Conservation (phyloP, 1,140 invertebrate genomes). For the Achroia grisella region DNA sequence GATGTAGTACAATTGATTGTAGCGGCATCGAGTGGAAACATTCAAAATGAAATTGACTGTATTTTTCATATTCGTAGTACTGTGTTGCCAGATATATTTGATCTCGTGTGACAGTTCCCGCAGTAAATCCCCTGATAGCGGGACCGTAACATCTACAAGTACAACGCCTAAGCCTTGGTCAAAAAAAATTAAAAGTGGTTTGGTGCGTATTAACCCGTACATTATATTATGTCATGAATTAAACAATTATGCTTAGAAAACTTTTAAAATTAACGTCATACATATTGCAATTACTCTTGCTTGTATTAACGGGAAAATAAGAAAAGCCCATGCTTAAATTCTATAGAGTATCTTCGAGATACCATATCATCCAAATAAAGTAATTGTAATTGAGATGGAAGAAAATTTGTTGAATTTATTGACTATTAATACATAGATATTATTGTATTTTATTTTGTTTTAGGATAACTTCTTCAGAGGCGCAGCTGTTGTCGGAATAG, state of each 20-base stretch:
- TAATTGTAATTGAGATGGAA: too few species aligned
- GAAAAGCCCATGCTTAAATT: too few species aligned
- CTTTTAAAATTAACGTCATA: too few species aligned
- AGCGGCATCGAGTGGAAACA: not conserved
- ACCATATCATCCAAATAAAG: too few species aligned
- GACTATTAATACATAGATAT: not conserved
- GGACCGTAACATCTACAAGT: slow-evolving; percentile 16
- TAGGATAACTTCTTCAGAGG: slow-evolving; percentile 36
- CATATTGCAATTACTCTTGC: too few species aligned
- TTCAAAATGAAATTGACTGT: slow-evolving; percentile 23
- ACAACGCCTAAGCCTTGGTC: slow-evolving; percentile 25
- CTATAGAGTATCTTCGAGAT: too few species aligned
- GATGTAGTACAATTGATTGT: slow-evolving; percentile 9
- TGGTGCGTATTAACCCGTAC: slow-evolving; percentile 25
- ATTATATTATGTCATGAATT: too few species aligned
- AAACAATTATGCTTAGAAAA: too few species aligned
- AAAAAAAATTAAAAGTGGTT: slow-evolving; percentile 28
- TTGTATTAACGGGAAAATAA: too few species aligned
- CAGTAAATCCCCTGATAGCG: not conserved
- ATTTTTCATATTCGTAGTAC: slow-evolving; percentile 16
- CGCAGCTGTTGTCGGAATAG: slow-evolving; percentile 23
- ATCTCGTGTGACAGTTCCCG: slow-evolving; percentile 12
- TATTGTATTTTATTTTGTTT: slow-evolving; percentile 8
- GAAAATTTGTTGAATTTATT: not conserved
- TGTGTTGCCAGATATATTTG: slow-evolving; percentile 16